Percentiles rank a stretch among this genome's conserved stretches.
Evolutionary conservation across 2,888 invertebrate genomes (phyloP).

Genomic region (Cryptophagus acutangulus): DNA sequence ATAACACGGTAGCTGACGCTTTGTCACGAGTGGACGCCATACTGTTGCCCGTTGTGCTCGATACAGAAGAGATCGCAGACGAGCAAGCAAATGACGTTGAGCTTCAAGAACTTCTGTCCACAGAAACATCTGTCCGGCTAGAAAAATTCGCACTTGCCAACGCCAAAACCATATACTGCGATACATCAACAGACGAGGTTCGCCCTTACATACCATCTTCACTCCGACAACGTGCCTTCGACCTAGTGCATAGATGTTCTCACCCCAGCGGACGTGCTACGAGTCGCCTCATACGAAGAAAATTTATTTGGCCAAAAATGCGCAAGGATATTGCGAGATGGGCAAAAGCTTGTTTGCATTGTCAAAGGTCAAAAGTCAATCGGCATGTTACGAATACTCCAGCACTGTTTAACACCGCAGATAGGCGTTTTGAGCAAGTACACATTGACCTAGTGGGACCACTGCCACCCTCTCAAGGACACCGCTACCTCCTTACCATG

Average conservation of each 20-base stretch:
- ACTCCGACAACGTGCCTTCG: slow-evolving; percentile 13
- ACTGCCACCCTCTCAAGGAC: slow-evolving; percentile 12
- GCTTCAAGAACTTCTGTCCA: neutral
- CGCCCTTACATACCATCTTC: slow-evolving; percentile 18
- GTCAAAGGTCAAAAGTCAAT: slow-evolving; percentile 38
- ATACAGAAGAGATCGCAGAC: slow-evolving; percentile 6
- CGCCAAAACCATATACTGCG: neutral
- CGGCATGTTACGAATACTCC: slow-evolving; percentile 33
- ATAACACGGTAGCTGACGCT: slow-evolving; percentile 39
- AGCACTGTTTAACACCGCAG: slow-evolving; percentile 26
- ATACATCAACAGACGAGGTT: neutral
- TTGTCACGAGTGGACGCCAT: slow-evolving; percentile 24
- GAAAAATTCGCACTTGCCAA: neutral
- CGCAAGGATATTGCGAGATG: slow-evolving; percentile 38
- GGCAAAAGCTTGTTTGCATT: slow-evolving; percentile 30
- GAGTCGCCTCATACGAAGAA: slow-evolving; percentile 31
- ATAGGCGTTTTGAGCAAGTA: slow-evolving; percentile 11
- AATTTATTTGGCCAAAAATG: slow-evolving; percentile 42
- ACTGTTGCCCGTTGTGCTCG: neutral
- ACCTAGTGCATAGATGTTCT: slow-evolving; percentile 27
- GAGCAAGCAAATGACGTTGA: slow-evolving; percentile 9
- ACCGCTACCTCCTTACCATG: slow-evolving; percentile 17
- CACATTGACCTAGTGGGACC: slow-evolving; percentile 22
- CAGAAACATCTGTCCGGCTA: neutral
- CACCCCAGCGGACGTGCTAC: slow-evolving; percentile 34